Evolutionary conservation across 2,797 vertebrate species (phyloP), one percentile per base, ranked within the genome.

Genomic region (Limosa lapponica): DNA sequence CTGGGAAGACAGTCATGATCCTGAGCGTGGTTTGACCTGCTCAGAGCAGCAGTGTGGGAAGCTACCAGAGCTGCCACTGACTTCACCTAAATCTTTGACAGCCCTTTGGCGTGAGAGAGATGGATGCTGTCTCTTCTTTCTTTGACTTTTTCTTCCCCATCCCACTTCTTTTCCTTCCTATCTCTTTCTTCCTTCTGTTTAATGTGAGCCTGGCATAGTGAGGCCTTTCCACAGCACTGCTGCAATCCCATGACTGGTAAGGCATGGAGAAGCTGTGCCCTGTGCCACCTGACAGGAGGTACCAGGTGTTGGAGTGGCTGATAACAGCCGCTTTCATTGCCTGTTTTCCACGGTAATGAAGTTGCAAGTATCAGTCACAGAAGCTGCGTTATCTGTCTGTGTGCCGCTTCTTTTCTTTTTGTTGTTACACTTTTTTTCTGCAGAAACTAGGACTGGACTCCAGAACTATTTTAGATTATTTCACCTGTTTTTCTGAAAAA

Each of bases 151-250:
- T 55, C 71, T 62, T 82, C 41, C 3, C 20, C 44, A 4, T 54
- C 37, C 66, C 41, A 8, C 64, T 91, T 57, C 28, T 81, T 93
- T 79, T 62, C 37, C 37, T 85, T 87, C 61, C 41, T 88, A 36
- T 95, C 72, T 79, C 82, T 73, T 77, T 78, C 18, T 37, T 89
- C 82, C 46, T 11, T 67, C 90, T 93, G 90, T 66, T 88, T 36
- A 17, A 3, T 9, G 4, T 1, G 1, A 83, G 57, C 28, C 69
- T 93, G 52, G 78, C 55, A 6, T 3, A 46, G 62, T 14, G 48
- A 84, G 70, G 52, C 37, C 37, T 46, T 88, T 72, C 55, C 80
- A 13, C 67, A 57, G 71, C 1, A 0, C 86, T 59, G 74, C 78
- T 81, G 74, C 13, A 59, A 78, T 61, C 49, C 78, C 2, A 0